Conservation (phyloP, 2,113 vertebrate species). For the Cebidichthys violaceus region DNA sequence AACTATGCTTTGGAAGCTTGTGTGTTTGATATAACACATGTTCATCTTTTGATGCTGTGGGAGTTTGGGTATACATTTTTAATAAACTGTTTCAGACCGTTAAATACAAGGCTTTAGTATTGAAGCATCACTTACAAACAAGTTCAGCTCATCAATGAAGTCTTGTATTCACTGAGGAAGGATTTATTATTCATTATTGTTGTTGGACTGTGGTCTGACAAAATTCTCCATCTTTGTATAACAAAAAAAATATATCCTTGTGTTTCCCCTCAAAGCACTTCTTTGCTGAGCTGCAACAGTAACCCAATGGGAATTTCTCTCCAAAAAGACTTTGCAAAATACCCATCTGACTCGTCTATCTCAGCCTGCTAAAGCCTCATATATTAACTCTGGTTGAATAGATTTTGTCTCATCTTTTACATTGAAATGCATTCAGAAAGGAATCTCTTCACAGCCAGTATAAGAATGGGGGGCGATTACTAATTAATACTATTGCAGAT, state of each 20-base stretch:
- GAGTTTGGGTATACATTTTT: conserved; percentile 92
- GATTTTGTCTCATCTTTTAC: neutral
- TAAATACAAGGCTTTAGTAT: conserved; percentile 17
- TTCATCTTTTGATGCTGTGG: conserved; percentile 87
- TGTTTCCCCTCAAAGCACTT: neutral
- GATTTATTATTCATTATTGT: neutral
- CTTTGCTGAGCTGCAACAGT: neutral
- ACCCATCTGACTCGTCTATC: neutral
- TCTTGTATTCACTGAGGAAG: neutral
- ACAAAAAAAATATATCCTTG: neutral
- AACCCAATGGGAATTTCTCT: neutral
- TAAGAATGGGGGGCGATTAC: neutral
- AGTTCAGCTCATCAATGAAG: neutral
- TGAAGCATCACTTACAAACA: neutral
- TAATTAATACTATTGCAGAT: neutral
- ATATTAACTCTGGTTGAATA: neutral
- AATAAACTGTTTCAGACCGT: conserved; percentile 88
- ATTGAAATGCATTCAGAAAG: neutral
- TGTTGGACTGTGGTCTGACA: neutral
- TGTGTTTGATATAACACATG: conserved; percentile 64
- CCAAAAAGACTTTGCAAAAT: neutral
- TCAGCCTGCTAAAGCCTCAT: neutral
- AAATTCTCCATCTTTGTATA: neutral
- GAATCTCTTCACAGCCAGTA: neutral
- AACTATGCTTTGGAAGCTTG: conserved; percentile 70